phyloP scores from a whole-genome alignment of 2,888 invertebrate genomes.

The Oeneis ivallda region DNA sequence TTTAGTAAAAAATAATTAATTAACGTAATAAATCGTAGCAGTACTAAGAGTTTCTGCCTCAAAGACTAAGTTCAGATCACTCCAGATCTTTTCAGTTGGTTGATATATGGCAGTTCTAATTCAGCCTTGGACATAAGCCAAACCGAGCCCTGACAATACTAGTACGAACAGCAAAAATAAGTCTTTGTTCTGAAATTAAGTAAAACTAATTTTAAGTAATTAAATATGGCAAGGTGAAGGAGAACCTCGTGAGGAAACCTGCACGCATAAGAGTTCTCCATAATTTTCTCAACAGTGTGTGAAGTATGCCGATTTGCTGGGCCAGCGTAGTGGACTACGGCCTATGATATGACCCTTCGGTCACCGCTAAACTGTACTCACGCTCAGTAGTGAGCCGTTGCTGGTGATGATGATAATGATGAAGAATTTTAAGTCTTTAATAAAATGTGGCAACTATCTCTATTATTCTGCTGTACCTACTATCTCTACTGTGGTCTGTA shows the following conservation, averaged over 20 bases:
- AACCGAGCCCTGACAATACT: slow-evolving; percentile 44
- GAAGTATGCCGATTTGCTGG: neutral
- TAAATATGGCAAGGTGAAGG: too few relatives aligned
- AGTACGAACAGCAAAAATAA: slow-evolving; percentile 22
- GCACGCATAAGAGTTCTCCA: neutral
- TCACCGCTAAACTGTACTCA: too few relatives aligned
- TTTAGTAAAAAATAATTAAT: neutral
- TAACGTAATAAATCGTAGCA: slow-evolving; percentile 1
- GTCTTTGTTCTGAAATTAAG: too few relatives aligned
- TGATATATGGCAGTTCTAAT: slow-evolving; percentile 50
- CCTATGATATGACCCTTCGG: too few relatives aligned
- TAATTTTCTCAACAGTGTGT: neutral
- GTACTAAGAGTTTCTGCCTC: slow-evolving; percentile 29
- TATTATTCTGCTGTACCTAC: too few relatives aligned
- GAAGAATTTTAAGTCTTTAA: too few relatives aligned
- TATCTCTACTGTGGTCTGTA: too few relatives aligned
- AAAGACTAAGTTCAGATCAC: slow-evolving; percentile 38
- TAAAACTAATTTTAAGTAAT: too few relatives aligned
- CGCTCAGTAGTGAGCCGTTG: too few relatives aligned
- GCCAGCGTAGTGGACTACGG: neutral
- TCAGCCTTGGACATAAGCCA: slow-evolving; percentile 45
- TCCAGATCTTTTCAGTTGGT: slow-evolving; percentile 41
- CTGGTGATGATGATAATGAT: too few relatives aligned
- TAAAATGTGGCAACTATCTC: too few relatives aligned
- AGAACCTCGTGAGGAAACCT: neutral